Base-by-base conservation (phyloP, 2,888 invertebrate genomes). In the Drosophila eohydei region DNA sequence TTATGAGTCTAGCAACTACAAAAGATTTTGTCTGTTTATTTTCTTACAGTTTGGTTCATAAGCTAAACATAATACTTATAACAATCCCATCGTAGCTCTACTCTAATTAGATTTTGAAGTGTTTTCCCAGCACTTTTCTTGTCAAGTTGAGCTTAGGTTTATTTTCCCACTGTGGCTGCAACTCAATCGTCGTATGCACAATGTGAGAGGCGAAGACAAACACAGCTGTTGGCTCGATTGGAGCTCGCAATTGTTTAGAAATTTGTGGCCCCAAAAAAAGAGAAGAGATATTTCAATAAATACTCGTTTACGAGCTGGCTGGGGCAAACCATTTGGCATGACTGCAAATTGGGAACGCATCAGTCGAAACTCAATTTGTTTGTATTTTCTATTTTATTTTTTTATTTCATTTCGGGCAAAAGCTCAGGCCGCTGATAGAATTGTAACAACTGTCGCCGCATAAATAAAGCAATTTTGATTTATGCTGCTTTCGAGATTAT, bases 371-470 rank as follows among this genome's bases (percentile, higher is more conserved):
- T 40, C 75, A 83, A 89, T 88, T 89, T 88, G 81, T 86, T 86
- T 88, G 66, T 73, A 81, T 70, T 44, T 44, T 44, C n/a, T 28
- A 5, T 16, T 38, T 61, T 28, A 36, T 55, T 58, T 50, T 41
- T 14, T 44, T 55, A n/a, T 30, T 46, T 51, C 14, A 44, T 57
- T 62, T 77, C 38, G 43, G 64, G 55, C 66, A 68, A 76, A 66
- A 63, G 68, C 80, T 52, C 58, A 44, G 66, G 40, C 50, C 8
- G 90, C 62, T 88, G 90, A 88, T 88, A 81, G 90, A 90, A 90
- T 86, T 90, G 90, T 90, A 88, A 86, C 89, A 88, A 88, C 90
- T 90, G 90, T 83, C 86, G 80, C 73, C 68, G 70, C 75, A 88
- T 90, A 82, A 87, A 89, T 85, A 81, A 87, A 87, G 75, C 60